Conservation (phyloP, 2,113 vertebrate species). For the Diglossa brunneiventris region DNA sequence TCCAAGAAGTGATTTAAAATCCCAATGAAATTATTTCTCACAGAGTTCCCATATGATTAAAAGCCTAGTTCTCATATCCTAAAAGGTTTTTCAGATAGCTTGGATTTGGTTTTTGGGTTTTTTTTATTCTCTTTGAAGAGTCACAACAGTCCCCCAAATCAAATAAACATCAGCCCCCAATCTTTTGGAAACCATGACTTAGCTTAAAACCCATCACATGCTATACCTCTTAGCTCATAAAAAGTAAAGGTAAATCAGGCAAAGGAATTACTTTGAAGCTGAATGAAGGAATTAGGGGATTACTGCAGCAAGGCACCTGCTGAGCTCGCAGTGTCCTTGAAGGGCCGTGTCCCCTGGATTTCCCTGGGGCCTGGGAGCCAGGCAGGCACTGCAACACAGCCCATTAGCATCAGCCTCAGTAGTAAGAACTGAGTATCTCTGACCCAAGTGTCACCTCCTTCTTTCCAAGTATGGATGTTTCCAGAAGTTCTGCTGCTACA, state of each 20-base stretch:
- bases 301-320: background rate
- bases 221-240: background rate
- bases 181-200: background rate
- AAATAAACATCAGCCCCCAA: background rate
- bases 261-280: background rate
- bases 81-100: background rate
- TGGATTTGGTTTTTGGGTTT: too few species aligned
- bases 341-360: background rate
- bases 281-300: constrained; percentile 41
- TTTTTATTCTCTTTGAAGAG: background rate
- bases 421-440: background rate
- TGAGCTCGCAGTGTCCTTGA: background rate
- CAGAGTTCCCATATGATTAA: background rate
- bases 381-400: background rate
- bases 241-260: constrained; percentile 8
- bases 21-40: background rate
- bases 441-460: background rate
- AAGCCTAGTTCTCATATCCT: background rate
- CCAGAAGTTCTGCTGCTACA: background rate
- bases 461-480: background rate
- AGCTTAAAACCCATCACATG: background rate
- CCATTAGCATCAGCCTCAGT: background rate
- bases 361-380: background rate
- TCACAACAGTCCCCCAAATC: background rate
- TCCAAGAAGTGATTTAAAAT: background rate